A percentile compares a stretch with the other conserved stretches of the same genome.
phyloP scores from a whole-genome alignment of 2,113 vertebrate species.

The Pseudopodoces humilis region DNA sequence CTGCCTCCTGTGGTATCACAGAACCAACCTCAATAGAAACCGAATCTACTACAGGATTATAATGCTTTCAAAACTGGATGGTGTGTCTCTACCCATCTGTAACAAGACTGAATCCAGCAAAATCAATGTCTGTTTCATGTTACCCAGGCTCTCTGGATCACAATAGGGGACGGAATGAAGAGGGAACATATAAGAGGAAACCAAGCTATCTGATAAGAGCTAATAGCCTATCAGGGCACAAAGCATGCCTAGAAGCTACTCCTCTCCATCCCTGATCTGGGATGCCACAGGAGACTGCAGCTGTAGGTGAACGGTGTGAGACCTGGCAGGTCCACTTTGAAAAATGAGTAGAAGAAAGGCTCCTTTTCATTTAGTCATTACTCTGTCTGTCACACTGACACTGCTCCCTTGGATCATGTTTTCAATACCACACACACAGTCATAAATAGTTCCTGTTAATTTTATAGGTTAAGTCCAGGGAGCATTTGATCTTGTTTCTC shows the following conservation, averaged over 20 bases:
- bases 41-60: not conserved
- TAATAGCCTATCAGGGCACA: not conserved
- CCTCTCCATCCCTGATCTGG: not conserved
- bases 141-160: not conserved
- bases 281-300: not conserved
- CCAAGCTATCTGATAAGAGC: not conserved
- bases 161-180: not conserved
- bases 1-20: not conserved
- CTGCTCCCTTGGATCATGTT: not conserved
- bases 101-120: not conserved
- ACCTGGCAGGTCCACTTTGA: not conserved
- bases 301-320: not conserved
- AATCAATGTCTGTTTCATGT: not conserved
- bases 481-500: conserved; percentile 42
- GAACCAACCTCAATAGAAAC: not conserved
- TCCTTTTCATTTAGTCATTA: conserved; percentile 12
- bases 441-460: conserved; percentile 37
- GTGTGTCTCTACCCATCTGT: not conserved
- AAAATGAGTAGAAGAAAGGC: not conserved
- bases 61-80: not conserved
- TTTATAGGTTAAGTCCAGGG: conserved; percentile 40
- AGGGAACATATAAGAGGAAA: not conserved
- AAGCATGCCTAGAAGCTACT: not conserved
- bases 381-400: not conserved
- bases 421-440: conserved; percentile 27